phyloP scores from a whole-genome alignment of 1,140 invertebrate species.

The Bombus confusus region DNA sequence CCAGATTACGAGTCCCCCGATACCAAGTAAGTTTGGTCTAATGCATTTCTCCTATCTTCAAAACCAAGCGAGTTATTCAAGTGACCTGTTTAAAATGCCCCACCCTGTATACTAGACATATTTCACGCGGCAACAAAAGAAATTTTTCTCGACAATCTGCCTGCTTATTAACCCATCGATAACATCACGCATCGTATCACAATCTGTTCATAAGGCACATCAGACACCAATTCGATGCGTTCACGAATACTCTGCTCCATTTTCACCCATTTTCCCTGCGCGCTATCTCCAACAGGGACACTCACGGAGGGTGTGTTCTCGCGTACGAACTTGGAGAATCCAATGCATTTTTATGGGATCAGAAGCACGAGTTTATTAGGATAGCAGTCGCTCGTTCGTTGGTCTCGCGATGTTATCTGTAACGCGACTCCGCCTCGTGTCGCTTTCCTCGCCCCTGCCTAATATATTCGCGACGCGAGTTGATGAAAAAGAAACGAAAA shows the following conservation, averaged over 20 bases:
- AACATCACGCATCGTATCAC: neutral
- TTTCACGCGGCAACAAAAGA: neutral
- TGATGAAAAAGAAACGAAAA: constrained; percentile 32
- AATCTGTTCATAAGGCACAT: neutral
- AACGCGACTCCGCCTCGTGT: constrained; percentile 20
- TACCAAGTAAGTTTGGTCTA: too few relatives aligned
- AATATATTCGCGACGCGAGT: constrained; percentile 70
- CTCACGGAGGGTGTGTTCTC: neutral
- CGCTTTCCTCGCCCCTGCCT: constrained; percentile 45
- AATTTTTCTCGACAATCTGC: neutral
- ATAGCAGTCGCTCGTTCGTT: constrained; percentile 50
- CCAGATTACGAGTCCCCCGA: too few relatives aligned
- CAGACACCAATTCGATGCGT: neutral
- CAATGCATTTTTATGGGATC: constrained; percentile 80
- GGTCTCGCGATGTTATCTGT: constrained; percentile 55
- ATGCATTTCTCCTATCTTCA: too few relatives aligned
- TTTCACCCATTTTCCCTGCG: neutral
- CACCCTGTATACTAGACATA: too few relatives aligned
- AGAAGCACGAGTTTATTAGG: constrained; percentile 76
- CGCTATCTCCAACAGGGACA: neutral
- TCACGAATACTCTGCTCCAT: neutral
- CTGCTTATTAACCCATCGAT: neutral
- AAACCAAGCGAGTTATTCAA: too few relatives aligned
- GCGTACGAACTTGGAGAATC: constrained; percentile 38
- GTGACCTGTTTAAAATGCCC: too few relatives aligned